Conservation (phyloP, 2,888 invertebrate genomes). For the Mesorhabditis spiculigera region DNA sequence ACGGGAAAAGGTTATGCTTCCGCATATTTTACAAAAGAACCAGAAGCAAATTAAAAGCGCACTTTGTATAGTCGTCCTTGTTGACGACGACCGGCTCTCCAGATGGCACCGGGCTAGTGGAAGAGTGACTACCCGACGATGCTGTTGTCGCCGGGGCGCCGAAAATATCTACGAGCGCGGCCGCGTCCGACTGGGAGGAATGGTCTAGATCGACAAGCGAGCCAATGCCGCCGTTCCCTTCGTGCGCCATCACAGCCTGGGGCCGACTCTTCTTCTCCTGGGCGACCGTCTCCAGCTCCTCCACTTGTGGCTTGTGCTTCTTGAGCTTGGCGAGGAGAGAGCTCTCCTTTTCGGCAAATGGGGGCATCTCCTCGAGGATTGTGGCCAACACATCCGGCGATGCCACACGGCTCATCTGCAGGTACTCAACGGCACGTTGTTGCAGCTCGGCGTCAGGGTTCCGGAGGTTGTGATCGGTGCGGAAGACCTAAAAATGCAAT, state of each 20-base stretch:
- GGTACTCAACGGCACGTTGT: slow-evolving; percentile 94
- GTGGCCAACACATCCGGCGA: slow-evolving; percentile 83
- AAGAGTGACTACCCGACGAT: slow-evolving; percentile 20
- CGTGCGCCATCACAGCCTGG: slow-evolving; percentile 23
- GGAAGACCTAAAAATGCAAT: slow-evolving; percentile 59
- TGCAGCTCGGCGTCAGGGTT: slow-evolving; percentile 98
- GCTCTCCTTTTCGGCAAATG: slow-evolving; percentile 89
- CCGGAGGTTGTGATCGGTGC: slow-evolving; percentile 82
- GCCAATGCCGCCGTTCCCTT: slow-evolving; percentile 11
- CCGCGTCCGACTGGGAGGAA: slow-evolving; percentile 2
- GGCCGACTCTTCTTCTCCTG: slow-evolving; percentile 57
- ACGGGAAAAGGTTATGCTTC: too few relatives aligned
- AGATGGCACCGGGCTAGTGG: background rate
- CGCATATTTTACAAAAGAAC: too few relatives aligned
- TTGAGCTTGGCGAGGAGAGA: slow-evolving; percentile 94
- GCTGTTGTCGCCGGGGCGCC: slow-evolving; percentile 14
- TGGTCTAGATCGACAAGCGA: slow-evolving; percentile 30
- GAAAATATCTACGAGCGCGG: slow-evolving; percentile 17
- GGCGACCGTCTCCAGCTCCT: slow-evolving; percentile 66
- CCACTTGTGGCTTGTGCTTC: slow-evolving; percentile 93
- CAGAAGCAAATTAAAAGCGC: background rate
- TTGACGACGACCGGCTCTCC: slow-evolving; percentile 24
- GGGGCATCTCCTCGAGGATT: slow-evolving; percentile 94
- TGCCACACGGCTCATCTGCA: slow-evolving; percentile 90
- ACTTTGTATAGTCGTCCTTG: slow-evolving; percentile 24